Percentiles rank a stretch among this genome's conserved stretches.
Conservation (phyloP, 2,888 invertebrate genomes). For the Hypercompe scribonia region DNA sequence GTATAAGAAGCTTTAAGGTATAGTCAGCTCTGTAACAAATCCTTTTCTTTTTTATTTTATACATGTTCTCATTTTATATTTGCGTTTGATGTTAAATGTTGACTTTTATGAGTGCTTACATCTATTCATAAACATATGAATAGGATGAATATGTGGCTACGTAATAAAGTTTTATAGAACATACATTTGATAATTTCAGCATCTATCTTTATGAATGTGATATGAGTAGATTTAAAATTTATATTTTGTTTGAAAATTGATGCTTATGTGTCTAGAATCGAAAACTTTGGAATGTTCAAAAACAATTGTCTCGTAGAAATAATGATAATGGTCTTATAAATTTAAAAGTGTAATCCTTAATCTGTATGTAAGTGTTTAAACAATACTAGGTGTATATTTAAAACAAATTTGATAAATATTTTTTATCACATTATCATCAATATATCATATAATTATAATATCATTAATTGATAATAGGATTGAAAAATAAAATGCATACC, state of each 20-base stretch:
- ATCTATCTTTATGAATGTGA: not conserved
- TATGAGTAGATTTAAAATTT: not conserved
- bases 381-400: no score
- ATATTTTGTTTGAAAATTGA: not conserved
- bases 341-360: no score
- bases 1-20: not conserved
- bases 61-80: not conserved
- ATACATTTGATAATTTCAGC: not conserved
- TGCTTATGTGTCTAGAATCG: no score
- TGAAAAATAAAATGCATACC: no score
- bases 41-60: not conserved
- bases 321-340: no score
- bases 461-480: no score
- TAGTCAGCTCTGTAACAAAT: not conserved
- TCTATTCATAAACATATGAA: not conserved
- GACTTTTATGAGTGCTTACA: not conserved
- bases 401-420: no score
- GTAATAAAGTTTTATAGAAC: not conserved
- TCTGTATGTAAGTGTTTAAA: no score
- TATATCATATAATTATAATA: no score
- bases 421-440: no score
- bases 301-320: no score
- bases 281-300: no score
- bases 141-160: not conserved
- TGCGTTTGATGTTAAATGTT: not conserved